A percentile compares a stretch with the other conserved stretches of the same genome.
Conservation (phyloP, 1,140 invertebrate genomes). For the Pygmarrhopalites habei region DNA sequence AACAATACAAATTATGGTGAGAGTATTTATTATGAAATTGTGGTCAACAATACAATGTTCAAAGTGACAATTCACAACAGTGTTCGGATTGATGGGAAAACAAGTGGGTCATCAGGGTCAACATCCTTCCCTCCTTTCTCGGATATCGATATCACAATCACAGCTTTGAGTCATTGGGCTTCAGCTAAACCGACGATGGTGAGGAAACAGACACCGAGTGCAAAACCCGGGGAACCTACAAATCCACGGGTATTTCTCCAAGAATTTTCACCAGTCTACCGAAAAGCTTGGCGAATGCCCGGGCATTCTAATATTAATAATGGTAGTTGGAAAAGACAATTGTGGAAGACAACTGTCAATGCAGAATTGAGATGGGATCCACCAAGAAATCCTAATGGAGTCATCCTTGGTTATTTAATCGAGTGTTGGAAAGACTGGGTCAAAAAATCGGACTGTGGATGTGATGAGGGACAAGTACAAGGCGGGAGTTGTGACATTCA, state of each 20-base stretch:
- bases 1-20: conserved; percentile 67
- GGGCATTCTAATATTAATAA: too few species aligned
- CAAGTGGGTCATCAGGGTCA: too few species aligned
- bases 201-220: conserved; percentile 47
- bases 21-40: conserved; percentile 74
- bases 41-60: conserved; percentile 49
- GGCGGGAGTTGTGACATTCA: conserved; percentile 45
- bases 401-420: conserved; percentile 63
- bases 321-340: too few species aligned
- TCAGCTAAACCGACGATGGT: conserved; percentile 53
- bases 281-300: too few species aligned
- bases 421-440: conserved; percentile 53
- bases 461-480: conserved; percentile 8
- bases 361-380: conserved; percentile 62
- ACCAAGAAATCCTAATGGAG: conserved; percentile 62
- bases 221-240: conserved; percentile 64
- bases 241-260: too few species aligned
- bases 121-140: conserved; percentile 58
- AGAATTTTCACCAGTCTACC: conserved; percentile 60
- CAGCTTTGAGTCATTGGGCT: conserved; percentile 77
- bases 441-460: conserved; percentile 19
- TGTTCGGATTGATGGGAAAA: too few species aligned
- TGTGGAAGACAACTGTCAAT: background rate
- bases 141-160: conserved; percentile 59
- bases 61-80: too few species aligned